Percentiles rank a stretch among this genome's conserved stretches.
Conservation (phyloP, 2,113 vertebrate genomes). For the Chionodraco myersi region DNA sequence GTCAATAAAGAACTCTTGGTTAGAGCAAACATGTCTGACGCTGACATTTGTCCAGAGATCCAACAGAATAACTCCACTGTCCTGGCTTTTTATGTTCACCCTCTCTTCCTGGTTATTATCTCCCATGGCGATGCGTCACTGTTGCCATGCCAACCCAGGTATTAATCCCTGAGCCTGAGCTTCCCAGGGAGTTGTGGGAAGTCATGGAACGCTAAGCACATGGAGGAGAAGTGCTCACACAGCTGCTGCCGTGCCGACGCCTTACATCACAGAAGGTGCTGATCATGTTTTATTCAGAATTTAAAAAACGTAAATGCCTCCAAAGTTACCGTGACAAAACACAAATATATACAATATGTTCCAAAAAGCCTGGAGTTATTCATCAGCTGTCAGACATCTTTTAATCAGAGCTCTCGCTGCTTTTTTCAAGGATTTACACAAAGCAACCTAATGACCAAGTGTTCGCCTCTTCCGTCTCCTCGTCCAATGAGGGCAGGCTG, state of each 20-base stretch:
- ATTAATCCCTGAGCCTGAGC: slow-evolving; percentile 69
- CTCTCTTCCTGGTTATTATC: slow-evolving; percentile 58
- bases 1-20: too few relatives aligned
- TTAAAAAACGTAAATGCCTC: background rate
- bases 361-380: slow-evolving; percentile 3
- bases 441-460: slow-evolving; percentile 34
- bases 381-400: slow-evolving; percentile 6
- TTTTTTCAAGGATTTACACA: slow-evolving; percentile 42
- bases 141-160: slow-evolving; percentile 74
- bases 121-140: slow-evolving; percentile 66
- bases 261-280: background rate
- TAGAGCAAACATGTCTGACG: background rate
- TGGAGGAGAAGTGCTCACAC: slow-evolving; percentile 14
- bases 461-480: background rate
- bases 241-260: slow-evolving; percentile 4
- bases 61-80: background rate
- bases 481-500: slow-evolving; percentile 12
- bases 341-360: too few relatives aligned
- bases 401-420: background rate
- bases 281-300: background rate
- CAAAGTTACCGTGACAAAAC: background rate
- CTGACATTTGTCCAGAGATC: background rate
- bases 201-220: slow-evolving; percentile 38
- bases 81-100: background rate
- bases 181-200: slow-evolving; percentile 34